Evolutionary conservation across 2,797 vertebrate species (phyloP).

Genomic region (Moxostoma hubbsi): DNA sequence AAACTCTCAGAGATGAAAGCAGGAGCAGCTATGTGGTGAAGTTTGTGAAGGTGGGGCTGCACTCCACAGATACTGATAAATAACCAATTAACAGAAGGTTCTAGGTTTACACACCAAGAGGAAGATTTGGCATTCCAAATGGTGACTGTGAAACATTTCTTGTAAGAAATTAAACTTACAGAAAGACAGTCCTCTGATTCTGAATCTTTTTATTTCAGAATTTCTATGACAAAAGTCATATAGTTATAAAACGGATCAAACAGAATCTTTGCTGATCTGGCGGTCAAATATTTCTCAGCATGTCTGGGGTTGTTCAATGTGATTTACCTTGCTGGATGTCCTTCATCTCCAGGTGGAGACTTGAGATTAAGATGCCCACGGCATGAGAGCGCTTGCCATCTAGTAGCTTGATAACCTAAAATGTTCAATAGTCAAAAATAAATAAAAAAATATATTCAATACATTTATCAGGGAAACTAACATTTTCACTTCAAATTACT

Average conservation of each 20-base stretch:
- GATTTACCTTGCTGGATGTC: conserved; percentile 92
- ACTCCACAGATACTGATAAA: too few relatives aligned
- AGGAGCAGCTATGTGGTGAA: too few relatives aligned
- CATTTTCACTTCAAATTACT: neutral
- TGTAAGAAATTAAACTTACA: too few relatives aligned
- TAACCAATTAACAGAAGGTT: too few relatives aligned
- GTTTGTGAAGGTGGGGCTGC: too few relatives aligned
- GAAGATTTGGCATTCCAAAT: too few relatives aligned
- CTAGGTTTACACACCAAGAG: too few relatives aligned
- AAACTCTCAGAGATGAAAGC: too few relatives aligned
- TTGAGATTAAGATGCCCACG: conserved; percentile 97
- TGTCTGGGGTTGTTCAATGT: neutral
- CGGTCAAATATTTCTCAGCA: neutral
- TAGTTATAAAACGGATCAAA: neutral
- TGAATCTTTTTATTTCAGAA: too few relatives aligned
- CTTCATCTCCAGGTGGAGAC: conserved; percentile 98
- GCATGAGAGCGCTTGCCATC: conserved; percentile 94
- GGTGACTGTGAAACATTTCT: too few relatives aligned
- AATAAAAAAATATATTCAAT: conserved; percentile 2
- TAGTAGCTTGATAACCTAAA: conserved; percentile 92
- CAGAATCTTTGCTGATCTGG: neutral
- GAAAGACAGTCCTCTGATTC: too few relatives aligned
- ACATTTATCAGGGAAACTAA: too few relatives aligned
- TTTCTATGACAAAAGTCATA: neutral
- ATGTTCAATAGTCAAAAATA: conserved; percentile 20